Conservation (phyloP, 2,113 vertebrate genomes). For the Pseudopipra pipra region DNA sequence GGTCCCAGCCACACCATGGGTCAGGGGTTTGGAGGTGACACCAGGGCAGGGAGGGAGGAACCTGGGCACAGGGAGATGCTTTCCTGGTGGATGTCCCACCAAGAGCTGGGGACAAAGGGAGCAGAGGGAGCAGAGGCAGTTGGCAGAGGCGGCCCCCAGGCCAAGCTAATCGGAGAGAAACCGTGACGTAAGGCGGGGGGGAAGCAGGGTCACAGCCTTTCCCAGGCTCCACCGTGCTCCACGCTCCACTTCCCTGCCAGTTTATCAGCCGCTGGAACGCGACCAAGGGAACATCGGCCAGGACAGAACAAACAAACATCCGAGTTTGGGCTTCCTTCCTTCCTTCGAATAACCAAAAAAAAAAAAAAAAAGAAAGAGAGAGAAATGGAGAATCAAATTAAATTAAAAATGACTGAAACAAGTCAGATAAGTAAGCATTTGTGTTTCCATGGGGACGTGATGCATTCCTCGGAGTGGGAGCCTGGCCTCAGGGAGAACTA, state of each 20-base stretch:
- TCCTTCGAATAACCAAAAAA: neutral
- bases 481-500: neutral
- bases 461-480: neutral
- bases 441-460: neutral
- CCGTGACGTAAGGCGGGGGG: neutral
- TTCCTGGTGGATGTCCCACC: neutral
- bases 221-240: constrained; percentile 64
- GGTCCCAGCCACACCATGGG: accelerated
- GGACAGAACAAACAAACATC: constrained; percentile 68
- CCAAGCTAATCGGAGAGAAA: neutral
- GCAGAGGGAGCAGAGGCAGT: neutral
- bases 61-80: neutral
- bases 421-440: constrained; percentile 35
- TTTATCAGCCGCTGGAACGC: constrained; percentile 47
- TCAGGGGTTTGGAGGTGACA: neutral
- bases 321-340: constrained; percentile 60
- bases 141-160: neutral
- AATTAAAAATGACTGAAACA: neutral
- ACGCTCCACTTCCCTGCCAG: constrained; percentile 6
- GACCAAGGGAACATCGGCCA: constrained; percentile 58
- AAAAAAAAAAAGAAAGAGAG: neutral
- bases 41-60: neutral
- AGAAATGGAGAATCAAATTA: neutral
- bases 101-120: neutral
- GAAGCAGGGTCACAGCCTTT: constrained; percentile 54